Evolutionary conservation across 2,888 invertebrate species (phyloP), one percentile per base, ranked within the genome.

Genomic region (Drosophila parthenogenetica): DNA sequence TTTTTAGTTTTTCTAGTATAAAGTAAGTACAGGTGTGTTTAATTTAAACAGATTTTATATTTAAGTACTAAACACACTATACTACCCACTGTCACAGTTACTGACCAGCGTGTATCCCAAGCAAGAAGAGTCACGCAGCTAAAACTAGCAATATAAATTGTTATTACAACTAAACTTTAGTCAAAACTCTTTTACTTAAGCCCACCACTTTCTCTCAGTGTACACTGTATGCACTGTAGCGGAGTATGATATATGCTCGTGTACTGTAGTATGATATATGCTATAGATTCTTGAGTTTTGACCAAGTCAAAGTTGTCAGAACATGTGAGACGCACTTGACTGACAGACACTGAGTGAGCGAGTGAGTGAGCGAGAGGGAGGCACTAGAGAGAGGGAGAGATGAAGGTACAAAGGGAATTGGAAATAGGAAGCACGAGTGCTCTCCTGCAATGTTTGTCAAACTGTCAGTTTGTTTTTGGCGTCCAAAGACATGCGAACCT

Each of bases 221-320:
- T 5, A 35, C 13, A 13, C 35, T 4, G 35, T 13, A 35, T 35
- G 35, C 35, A 35, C 13, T 35, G 13, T 35, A 35, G 35, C 13
- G 13, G 13, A 13, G 13, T 35, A 35, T 35, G 35, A 35, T 35
- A 35, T 35, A 35, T 35, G 35, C 13, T 13, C 5, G 45, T 25
- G 22, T 50, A 37, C 39, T 51, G n/a, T 35, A 37, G 35, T 40
- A 25, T 32, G 42, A 45, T 51, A 50, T 49, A 66, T 62, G 65
- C 42, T 65, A 79, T 80, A 73, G 87, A 86, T 86, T 77, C 67
- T 75, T 59, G 81, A 79, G 73, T 76, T 87, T 87, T 67, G 86
- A 79, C 86, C 57, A 67, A 85, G 77, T 85, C 77, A 69, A 87
- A 82, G 64, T 67, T 73, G 86, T 79, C 76, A 73, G 72, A 74